A percentile compares a stretch with the other conserved stretches of the same genome.
phyloP scores from a whole-genome alignment of 2,888 invertebrate species.

The Odontothrips loti region DNA sequence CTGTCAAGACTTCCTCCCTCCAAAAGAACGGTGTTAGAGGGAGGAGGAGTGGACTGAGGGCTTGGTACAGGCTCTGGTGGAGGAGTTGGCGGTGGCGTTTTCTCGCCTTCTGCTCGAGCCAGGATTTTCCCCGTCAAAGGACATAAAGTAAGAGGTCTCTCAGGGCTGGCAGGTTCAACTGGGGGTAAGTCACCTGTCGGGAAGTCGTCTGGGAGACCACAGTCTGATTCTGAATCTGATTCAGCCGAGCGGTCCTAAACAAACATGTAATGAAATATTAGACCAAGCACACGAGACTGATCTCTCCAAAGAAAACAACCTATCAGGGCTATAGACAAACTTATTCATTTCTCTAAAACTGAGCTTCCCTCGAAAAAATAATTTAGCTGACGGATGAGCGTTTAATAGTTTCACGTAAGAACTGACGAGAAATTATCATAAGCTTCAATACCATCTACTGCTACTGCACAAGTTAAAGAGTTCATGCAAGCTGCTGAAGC shows the following conservation, averaged over 20 bases:
- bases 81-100: constrained; percentile 54
- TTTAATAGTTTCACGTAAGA: background rate
- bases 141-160: constrained; percentile 66
- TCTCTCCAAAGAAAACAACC: constrained; percentile 11
- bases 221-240: constrained; percentile 46
- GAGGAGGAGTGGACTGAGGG: constrained; percentile 8
- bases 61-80: constrained; percentile 38
- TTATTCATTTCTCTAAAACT: background rate
- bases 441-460: no score
- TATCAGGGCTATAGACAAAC: constrained; percentile 5
- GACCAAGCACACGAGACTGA: background rate
- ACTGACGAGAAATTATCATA: background rate
- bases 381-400: background rate
- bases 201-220: constrained; percentile 61
- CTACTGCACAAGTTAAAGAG: background rate
- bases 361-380: background rate
- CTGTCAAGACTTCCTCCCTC: constrained; percentile 16
- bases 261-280: constrained; percentile 21
- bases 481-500: constrained; percentile 3
- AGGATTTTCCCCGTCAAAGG: constrained; percentile 56
- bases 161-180: constrained; percentile 57
- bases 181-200: constrained; percentile 48
- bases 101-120: constrained; percentile 57
- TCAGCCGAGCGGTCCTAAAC: constrained; percentile 19
- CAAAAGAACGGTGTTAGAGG: background rate